Conservation (phyloP, 2,888 invertebrate species). For the Crocallis elinguaria region DNA sequence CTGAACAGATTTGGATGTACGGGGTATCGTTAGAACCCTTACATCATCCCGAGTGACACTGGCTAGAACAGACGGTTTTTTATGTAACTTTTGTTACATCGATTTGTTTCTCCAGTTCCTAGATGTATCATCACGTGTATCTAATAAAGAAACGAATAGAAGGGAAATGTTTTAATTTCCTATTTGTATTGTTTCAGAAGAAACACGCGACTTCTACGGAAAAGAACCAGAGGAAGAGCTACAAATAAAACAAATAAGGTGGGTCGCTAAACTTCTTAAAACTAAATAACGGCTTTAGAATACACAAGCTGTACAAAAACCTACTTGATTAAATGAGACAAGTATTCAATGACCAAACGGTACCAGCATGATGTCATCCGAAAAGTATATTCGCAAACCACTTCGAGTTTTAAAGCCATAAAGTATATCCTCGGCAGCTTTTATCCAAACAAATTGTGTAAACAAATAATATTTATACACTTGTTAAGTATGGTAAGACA, state of each 20-base stretch:
- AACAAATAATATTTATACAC: constrained; percentile 19
- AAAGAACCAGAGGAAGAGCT: background rate
- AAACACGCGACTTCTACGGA: constrained; percentile 7
- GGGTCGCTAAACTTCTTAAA: background rate
- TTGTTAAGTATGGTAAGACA: constrained; percentile 5
- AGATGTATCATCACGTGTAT: too few relatives aligned
- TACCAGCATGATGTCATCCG: constrained; percentile 18
- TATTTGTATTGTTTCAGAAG: constrained; percentile 11
- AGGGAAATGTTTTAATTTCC: too few relatives aligned
- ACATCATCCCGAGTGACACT: too few relatives aligned
- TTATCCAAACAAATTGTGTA: constrained; percentile 13
- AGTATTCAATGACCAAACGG: constrained; percentile 8
- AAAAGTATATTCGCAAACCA: constrained; percentile 8
- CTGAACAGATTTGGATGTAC: too few relatives aligned
- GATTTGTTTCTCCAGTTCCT: too few relatives aligned
- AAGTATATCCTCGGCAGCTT: constrained; percentile 2
- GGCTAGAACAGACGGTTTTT: too few relatives aligned
- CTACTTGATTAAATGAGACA: background rate
- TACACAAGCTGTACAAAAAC: background rate
- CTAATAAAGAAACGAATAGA: too few relatives aligned
- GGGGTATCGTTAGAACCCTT: too few relatives aligned
- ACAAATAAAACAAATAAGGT: constrained; percentile 14
- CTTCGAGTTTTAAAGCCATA: constrained; percentile 2
- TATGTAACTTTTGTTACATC: too few relatives aligned
- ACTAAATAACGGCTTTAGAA: background rate